These are phyloP conservation scores for Pseudopodoces humilis DNA, from an alignment of 2,113 vertebrate species.

Conservation along the genomic window DNA sequence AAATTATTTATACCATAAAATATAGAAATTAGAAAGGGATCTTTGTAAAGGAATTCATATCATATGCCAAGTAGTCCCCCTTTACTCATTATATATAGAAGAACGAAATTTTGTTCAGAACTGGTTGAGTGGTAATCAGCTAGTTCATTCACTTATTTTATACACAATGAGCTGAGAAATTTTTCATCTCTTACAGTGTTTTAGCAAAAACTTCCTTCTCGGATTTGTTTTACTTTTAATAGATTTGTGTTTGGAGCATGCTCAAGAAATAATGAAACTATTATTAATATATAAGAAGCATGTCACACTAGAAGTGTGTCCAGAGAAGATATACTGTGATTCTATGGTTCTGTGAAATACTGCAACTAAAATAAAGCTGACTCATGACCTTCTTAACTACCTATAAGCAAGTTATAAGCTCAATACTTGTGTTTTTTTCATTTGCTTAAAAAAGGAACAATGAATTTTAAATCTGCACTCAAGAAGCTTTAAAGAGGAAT, in stretches of 20 bases:
- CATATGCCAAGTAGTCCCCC: not conserved
- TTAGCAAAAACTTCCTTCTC: not conserved
- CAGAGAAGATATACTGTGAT: not conserved
- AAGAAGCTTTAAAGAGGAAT: not conserved
- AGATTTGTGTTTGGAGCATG: not conserved
- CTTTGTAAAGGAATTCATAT: not conserved
- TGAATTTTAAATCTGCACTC: not conserved
- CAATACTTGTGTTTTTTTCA: not conserved
- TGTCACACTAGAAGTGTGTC: not conserved
- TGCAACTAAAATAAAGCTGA: not conserved
- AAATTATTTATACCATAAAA: not conserved
- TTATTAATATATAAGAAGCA: not conserved
- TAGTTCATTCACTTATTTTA: not conserved
- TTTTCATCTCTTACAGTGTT: not conserved
- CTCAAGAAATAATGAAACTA: not conserved
- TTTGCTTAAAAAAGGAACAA: not conserved
- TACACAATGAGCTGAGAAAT: not conserved
- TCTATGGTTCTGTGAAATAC: not conserved
- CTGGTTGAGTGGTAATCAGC: not conserved
- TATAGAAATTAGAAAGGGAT: not conserved
- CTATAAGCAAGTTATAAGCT: not conserved
- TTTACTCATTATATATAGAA: not conserved
- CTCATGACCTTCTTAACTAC: not conserved
- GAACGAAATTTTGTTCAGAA: not conserved
- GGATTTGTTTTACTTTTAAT: not conserved